Evolutionary conservation across 2,797 vertebrate species (phyloP).

Genomic region (Anguilla megastoma): DNA sequence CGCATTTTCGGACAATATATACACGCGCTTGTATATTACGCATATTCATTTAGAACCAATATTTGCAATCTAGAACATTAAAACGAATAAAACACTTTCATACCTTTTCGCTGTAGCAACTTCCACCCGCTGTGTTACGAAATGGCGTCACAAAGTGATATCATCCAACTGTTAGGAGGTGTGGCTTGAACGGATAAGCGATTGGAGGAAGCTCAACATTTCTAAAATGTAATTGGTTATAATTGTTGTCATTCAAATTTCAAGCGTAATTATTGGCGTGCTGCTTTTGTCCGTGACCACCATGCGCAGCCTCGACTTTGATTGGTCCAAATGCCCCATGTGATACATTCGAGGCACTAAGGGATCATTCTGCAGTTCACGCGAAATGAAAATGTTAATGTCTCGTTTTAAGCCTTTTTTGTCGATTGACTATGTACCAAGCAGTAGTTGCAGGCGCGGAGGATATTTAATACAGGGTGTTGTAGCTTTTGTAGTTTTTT

Average conservation of each 20-base stretch:
- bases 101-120: constrained; percentile 28
- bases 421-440: too few relatives aligned
- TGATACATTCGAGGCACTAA: not conserved
- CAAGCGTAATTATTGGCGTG: not conserved
- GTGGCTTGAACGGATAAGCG: not conserved
- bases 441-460: too few relatives aligned
- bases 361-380: not conserved
- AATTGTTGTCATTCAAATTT: not conserved
- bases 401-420: too few relatives aligned
- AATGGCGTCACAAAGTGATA: constrained; percentile 35
- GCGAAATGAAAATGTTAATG: too few relatives aligned
- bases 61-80: not conserved
- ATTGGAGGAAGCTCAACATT: not conserved
- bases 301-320: not conserved
- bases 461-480: too few relatives aligned
- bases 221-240: not conserved
- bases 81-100: not conserved
- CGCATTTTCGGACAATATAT: not conserved
- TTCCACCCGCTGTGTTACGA: constrained; percentile 29
- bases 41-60: not conserved
- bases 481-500: too few relatives aligned
- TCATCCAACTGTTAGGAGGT: constrained; percentile 24
- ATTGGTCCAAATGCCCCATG: not conserved
- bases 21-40: too few relatives aligned
- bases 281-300: not conserved